Base-by-base conservation (phyloP, 2,888 invertebrate species). In the Oscheius sp. region DNA sequence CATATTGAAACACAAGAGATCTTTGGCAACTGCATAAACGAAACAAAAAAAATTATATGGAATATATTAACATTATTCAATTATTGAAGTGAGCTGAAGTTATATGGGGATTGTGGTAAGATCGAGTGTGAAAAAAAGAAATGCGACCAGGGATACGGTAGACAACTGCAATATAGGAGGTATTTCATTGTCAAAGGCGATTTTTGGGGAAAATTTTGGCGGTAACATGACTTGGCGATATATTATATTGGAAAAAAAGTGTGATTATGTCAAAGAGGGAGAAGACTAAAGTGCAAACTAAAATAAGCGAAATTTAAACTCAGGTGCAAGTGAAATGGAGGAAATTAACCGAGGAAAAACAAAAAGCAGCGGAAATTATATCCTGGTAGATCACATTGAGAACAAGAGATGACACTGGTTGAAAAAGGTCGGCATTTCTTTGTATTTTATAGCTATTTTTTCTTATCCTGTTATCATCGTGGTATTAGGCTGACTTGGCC, bases 391-490 rank as follows among this genome's bases (percentile, higher is more conserved):
- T 66, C 66, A 66, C 66, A 66, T 29, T 21, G 46, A 27, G 35
- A 52, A 66, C 66, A 18, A 29, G 27, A n/a, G 52, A 66, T 66
- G 66, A 66, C 66, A 66, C 66, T 49, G 66, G 52, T 63, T n/a
- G 64, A 25, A 61, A 61, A 29, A 18, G 58, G 3, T 21, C 25
- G 13, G 16, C 25, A 16, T 69, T 52, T 35, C n/a, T 55, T 41
- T 58, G 7, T 55, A 23, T 55, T 69, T 55, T 21, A 52, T 49
- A 27, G 49, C 5, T 2, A 7, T 18, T 16, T 21, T 55, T 41
- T n/a, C 23, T 70, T 23, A 69, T 55, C 81, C 79, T 29, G 81
- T 81, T 18, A 81, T 81, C 81, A 81, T 81, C 3, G 81, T 76
- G 1, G 81, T 76, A 59, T 79, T 81, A 9, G 77, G 79, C 27